Evolutionary conservation across 2,888 invertebrate species (phyloP), one percentile per base, ranked within the genome.

Genomic region (Limenitis camilla): DNA sequence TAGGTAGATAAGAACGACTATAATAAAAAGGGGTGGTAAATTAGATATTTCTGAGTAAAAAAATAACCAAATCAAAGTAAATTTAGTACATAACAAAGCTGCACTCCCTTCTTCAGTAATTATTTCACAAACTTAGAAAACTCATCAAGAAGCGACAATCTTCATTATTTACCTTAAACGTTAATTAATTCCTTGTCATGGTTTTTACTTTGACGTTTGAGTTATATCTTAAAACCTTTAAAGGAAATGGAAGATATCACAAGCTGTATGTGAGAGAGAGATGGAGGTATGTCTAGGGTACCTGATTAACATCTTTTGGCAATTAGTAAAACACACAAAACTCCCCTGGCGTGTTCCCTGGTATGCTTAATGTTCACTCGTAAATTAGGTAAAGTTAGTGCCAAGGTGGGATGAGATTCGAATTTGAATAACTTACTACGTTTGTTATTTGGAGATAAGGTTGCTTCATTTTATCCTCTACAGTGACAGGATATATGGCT

Each of bases 241-340:
- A 68, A 50, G 48, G 72, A 69, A 77, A 80, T 48, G 60, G 69
- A 51, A 40, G 31, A 74, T 72, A 47, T 10, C 19, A 40, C 33
- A 44, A 40, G 10, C 10, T 11, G 6, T 36, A 39, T 5, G 71
- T 41, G 31, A 49, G 71, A 83, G 52, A 5, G 64, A 59, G 82
- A 80, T 30, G 60, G 72, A 52, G 63, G 62, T 68, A 72, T 59
- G 69, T 81, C 77, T 79, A 76, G 63, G 67, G 69, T 70, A 82
- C 76, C 85, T 83, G 87, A 88, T 88, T 88, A 88, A 81, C 89
- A 89, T 89, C 88, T 88, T 89, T 88, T 87, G 76, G 88, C 88
- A 88, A 89, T 89, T 89, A 89, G 89, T 89, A 89, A 89, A 89
- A 89, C 88, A 89, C 85, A 89, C 88, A 88, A 88, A 89, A 89